These are phyloP conservation scores for Ovibos moschatus DNA, from an alignment of 2,113 vertebrate species.

Conservation along the genomic window DNA sequence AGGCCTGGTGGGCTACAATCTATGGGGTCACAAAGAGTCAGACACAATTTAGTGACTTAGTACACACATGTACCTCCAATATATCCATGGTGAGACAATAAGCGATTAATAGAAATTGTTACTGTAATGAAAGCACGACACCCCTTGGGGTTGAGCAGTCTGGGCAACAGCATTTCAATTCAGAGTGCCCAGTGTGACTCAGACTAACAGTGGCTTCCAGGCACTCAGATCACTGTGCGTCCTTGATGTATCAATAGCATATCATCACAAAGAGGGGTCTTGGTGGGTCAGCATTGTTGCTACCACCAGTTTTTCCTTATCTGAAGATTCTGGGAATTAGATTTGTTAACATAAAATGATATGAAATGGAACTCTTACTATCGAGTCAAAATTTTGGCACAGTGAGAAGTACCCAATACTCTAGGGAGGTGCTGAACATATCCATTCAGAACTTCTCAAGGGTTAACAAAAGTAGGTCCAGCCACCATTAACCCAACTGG, in stretches of 20 bases:
- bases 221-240: neutral
- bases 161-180: neutral
- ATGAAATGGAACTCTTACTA: neutral
- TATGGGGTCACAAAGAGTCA: neutral
- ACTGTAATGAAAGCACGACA: neutral
- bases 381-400: neutral
- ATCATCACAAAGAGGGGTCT: neutral
- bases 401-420: neutral
- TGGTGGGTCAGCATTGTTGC: neutral
- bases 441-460: neutral
- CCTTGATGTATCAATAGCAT: rapidly evolving
- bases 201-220: neutral
- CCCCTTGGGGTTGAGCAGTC: neutral
- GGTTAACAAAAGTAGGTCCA: neutral
- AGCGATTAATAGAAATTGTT: neutral
- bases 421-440: neutral
- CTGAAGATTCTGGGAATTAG: too few relatives aligned
- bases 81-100: neutral
- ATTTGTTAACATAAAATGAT: neutral
- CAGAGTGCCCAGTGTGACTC: neutral
- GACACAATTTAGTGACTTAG: neutral
- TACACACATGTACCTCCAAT: neutral
- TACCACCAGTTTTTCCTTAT: neutral
- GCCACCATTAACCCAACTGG: neutral
- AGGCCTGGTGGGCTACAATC: neutral